Evolutionary conservation across 2,113 vertebrate species (phyloP).

Genomic region (Poeciliopsis prolifica): DNA sequence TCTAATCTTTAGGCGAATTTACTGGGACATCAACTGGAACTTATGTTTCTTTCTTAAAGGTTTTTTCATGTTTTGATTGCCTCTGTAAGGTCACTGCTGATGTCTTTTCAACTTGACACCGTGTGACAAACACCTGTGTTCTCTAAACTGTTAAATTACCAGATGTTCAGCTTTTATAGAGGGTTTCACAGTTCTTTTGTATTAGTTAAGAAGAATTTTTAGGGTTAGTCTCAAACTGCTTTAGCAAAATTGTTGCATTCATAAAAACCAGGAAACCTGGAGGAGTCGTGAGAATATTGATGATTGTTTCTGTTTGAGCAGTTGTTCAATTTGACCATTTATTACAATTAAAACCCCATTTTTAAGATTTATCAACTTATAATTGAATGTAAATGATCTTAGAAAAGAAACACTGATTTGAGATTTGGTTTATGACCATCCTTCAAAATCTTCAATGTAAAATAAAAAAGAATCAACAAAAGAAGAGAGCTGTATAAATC

Average conservation of each 20-base stretch:
- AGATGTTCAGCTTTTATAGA: not conserved
- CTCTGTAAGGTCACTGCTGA: too few species aligned
- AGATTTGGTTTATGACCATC: not conserved
- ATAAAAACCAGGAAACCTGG: not conserved
- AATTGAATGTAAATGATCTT: too few species aligned
- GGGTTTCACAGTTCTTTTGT: not conserved
- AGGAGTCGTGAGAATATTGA: not conserved
- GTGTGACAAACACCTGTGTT: not conserved
- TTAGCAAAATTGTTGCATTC: not conserved
- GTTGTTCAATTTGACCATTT: too few species aligned
- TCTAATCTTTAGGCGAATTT: not conserved
- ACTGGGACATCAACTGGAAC: too few species aligned
- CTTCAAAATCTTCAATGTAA: not conserved
- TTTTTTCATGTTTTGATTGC: too few species aligned
- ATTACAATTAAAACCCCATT: too few species aligned
- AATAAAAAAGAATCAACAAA: not conserved
- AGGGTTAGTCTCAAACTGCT: not conserved
- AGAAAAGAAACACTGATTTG: too few species aligned
- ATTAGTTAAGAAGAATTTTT: not conserved
- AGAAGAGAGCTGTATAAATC: not conserved
- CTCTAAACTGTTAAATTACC: not conserved
- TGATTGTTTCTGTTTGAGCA: not conserved
- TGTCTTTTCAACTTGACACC: not conserved
- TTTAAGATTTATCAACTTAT: too few species aligned
- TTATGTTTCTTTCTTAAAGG: too few species aligned